phyloP scores from a whole-genome alignment of 1,140 invertebrate genomes.

The Tetramorium alpestre region DNA sequence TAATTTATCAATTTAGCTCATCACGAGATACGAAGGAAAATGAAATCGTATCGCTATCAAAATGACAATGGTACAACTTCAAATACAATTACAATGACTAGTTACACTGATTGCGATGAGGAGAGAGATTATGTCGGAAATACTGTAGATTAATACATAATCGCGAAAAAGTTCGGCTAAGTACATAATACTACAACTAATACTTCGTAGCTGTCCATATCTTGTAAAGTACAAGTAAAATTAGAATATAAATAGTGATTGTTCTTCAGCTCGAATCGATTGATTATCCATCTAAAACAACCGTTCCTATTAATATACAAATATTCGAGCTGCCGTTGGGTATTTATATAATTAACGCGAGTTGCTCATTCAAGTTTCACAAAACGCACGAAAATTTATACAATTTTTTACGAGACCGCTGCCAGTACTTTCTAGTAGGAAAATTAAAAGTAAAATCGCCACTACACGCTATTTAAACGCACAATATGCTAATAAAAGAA shows the following conservation, averaged over 20 bases:
- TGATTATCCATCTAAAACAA: constrained; percentile 27
- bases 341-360: constrained; percentile 21
- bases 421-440: constrained; percentile 11
- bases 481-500: not conserved
- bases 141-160: constrained; percentile 41
- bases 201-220: constrained; percentile 32
- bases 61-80: constrained; percentile 50
- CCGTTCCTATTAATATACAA: constrained; percentile 12
- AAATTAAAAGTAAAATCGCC: constrained; percentile 9
- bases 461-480: not conserved
- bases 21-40: constrained; percentile 23
- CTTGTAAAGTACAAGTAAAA: constrained; percentile 46
- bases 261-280: constrained; percentile 13
- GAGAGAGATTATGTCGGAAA: constrained; percentile 48
- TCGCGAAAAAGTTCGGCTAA: constrained; percentile 21
- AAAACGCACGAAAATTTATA: constrained; percentile 9
- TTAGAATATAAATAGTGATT: constrained; percentile 50
- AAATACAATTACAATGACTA: constrained; percentile 56
- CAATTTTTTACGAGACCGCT: not conserved
- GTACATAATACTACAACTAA: constrained; percentile 45
- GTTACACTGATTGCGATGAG: constrained; percentile 53
- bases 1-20: not conserved
- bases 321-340: constrained; percentile 19
- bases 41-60: constrained; percentile 10
- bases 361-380: constrained; percentile 11